Evolutionary conservation across 1,140 invertebrate genomes (phyloP).

Genomic region (Hyphantria cunea): DNA sequence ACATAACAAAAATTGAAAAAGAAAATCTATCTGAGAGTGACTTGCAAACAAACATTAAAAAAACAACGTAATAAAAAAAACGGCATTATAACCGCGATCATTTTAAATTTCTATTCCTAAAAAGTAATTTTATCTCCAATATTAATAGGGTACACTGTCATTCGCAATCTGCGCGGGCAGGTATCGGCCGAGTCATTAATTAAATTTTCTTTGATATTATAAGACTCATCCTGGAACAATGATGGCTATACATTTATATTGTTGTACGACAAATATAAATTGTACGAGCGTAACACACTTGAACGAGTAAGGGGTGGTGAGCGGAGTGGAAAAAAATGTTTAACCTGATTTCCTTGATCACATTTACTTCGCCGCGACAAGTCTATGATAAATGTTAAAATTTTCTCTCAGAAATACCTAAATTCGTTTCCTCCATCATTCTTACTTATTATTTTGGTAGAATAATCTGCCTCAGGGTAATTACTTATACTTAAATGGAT

Average conservation of each 20-base stretch:
- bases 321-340: conserved; percentile 62
- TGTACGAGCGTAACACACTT: conserved; percentile 43
- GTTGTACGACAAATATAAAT: conserved; percentile 46
- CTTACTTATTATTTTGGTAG: conserved; percentile 14
- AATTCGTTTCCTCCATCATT: conserved; percentile 34
- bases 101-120: not conserved
- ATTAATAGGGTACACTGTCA: not conserved
- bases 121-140: not conserved
- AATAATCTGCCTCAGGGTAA: not conserved
- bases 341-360: conserved; percentile 62
- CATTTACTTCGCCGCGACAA: conserved; percentile 53
- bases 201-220: conserved; percentile 46
- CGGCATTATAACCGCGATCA: not conserved
- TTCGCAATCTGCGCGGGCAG: conserved; percentile 6
- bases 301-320: conserved; percentile 53
- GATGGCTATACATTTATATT: conserved; percentile 48
- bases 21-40: too few species aligned
- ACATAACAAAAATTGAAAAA: too few species aligned
- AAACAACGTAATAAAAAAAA: too few species aligned
- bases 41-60: too few species aligned
- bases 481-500: not conserved
- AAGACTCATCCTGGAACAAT: conserved; percentile 49
- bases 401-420: conserved; percentile 26
- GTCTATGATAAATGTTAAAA: conserved; percentile 51
- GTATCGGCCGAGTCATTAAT: conserved; percentile 47